Base-by-base conservation (phyloP, 2,888 invertebrate genomes). In the Synanthedon tipuliformis region DNA sequence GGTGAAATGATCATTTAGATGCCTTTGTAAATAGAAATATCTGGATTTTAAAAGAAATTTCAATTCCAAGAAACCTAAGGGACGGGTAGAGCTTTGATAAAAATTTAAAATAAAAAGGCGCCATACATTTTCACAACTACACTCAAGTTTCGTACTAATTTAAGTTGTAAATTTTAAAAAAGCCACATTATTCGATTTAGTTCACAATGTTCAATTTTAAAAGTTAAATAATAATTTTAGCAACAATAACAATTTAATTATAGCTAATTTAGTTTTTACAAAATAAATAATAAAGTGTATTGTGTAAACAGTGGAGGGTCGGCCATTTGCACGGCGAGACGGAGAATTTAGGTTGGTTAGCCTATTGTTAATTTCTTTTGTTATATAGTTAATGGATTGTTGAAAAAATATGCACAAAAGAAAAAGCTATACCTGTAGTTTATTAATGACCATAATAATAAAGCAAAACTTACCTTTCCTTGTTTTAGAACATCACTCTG, bases 241-340 rank as follows among this genome's bases (percentile, higher is more conserved):
- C 71, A 57, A 73, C 63, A 56, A 70, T 65, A 10, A 34, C 34
- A 34, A 10, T 34, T 34, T 10, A 34, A 34, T 34, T 34, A 34
- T 34, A 10, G 34, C 10, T 34, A 34, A 34, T 34, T 34, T 34
- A 8, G 34, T 34, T 34, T 34, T 34, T 0, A 34, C 34, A 34
- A 34, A 34, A 34, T 34, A 34, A 34, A 34, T 34, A 34, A 72
- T 66, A 64, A 65, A 68, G 73, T 83, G 73, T 80, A 72, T 90
- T 89, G 89, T 89, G 89, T 81, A 82, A 85, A 84, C 81, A 88
- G 90, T 91, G 90, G 90, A 91, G 89, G 89, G 89, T 90, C 91
- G 89, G 91, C 91, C 91, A 91, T 91, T 90, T 90, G 89, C 88
- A 88, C 88, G 89, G 90, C 89, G 89, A 86, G 89, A 90, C 90